Base-by-base conservation (phyloP, 2,797 vertebrate genomes). In the Alauda arvensis region DNA sequence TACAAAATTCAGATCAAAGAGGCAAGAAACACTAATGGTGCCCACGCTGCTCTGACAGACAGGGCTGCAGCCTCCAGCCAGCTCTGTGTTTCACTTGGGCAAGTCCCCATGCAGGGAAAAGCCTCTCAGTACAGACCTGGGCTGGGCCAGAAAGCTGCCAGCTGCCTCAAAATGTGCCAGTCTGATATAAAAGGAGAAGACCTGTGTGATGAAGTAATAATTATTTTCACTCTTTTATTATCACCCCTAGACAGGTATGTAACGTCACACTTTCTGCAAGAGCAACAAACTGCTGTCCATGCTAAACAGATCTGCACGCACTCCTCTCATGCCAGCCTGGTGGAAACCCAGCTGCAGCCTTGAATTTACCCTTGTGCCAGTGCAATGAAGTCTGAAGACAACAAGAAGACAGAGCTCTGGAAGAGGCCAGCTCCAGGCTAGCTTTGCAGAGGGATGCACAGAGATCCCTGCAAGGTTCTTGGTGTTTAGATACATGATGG, bases 371-470 rank as follows among this genome's bases (percentile, higher is more conserved):
- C 61, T 12, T 29, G 37, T 46, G 31, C 48, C 39, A 31, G 12
- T 10, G n/a, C 45, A 45, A n/a, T 5, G 26, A 59, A 28, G 23
- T 45, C 14, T 78, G 52, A 74, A 75, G 51, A 31, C 16, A 75
- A 25, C 15, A 19, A 1, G 33, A 57, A 78, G 14, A 53, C 16
- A 76, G 26, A 56, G 52, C 49, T 37, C 28, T 40, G 31, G 40
- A 25, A 62, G 9, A 61, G 9, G 23, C 10, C 0, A 0, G n/a
- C 29, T 63, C n/a, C 65, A 40, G 40, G 24, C 3, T 45, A 57
- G 48, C 43, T 53, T 24, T 1, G 0, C 0, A 0, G 18, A 20
- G 16, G 8, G 15, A 46, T 78, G 63, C 52, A 53, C 24, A 66
- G 29, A 18, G 8, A 62, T 40, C 21, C 10, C 39, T 68, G 34